Base-by-base conservation (phyloP, 2,888 invertebrate genomes). In the Amphipoea oculea region DNA sequence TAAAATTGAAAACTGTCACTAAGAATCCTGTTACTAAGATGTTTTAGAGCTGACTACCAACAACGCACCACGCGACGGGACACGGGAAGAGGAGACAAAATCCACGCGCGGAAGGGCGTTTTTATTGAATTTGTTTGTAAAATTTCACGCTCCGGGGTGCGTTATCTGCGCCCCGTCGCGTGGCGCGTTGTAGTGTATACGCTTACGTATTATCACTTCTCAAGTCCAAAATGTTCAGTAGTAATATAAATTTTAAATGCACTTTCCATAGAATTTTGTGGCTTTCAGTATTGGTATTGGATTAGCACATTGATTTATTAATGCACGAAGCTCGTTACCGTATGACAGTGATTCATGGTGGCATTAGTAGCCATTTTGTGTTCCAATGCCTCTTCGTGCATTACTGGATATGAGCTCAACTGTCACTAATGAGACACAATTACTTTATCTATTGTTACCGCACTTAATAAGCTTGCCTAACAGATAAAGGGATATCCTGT, bases 291-390 rank as follows among this genome's bases (percentile, higher is more conserved):
- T 81, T 73, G 29, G 51, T 60, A 51, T 54, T 67, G 20, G 29
- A 72, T 71, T 51, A 71, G 36, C 54, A 4, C 7, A 68, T 76
- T 82, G 77, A 82, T 82, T 72, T 82, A 81, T 76, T 67, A 76
- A 76, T 62, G 54, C 20, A 57, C 71, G 54, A 54, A 40, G 45
- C 57, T 68, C 68, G 67, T 57, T 36, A 14, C 4, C 17, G 11
- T 72, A 20, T 77, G 83, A 72, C 83, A 83, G 57, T 82, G 83
- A 82, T 82, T 72, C 57, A 83, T 83, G 45, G 40, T n/a, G 12
- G 23, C 67, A 57, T 82, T 76, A 70, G 60, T 60, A 42, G 29
- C 57, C 29, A 68, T 77, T 72, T 82, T 23, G 48, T 72, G 54
- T 62, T 42, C 5, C 60, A 66, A 69, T 63, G 63, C 9, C 48